Base-by-base conservation (phyloP, 2,888 invertebrate species). In the Nemoura dubitans region DNA sequence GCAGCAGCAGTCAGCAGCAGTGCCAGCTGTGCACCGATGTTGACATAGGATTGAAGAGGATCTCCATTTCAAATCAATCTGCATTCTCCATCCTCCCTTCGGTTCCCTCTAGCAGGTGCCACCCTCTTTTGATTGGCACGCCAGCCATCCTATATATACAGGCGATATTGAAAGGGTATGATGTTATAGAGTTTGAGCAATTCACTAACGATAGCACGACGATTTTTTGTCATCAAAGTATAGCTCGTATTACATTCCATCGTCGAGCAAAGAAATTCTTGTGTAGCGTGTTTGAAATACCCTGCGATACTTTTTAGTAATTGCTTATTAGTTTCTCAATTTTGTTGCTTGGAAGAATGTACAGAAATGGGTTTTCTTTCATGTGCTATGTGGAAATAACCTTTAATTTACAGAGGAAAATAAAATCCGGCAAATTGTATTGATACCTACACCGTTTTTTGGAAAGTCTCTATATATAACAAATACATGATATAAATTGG, bases 1-100 rank as follows among this genome's bases (percentile, higher is more conserved):
- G 59, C 59, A 36, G 36, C 36, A 10, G 36, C 59, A 59, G 59
- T 10, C 10, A 59, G 59, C 36, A 36, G 36, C 36, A 10, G 59
- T 14, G 2, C 16, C 59, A 59, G 59, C 59, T 59, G 59, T 14
- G 10, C 1, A 2, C 59, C 21, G 14, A 59, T 59, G 59, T 59
- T 59, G 59, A 59, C 59, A 59, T 21, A 59, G 59, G 59, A 59
- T 59, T 59, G 59, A 78, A 26, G 78, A 26, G 5, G 26, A 78
- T 78, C 78, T 78, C 78, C 78, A 78, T 78, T 78, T 78, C 78
- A 78, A 78, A 78, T 78, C 78, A 78, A 2, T 78, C 28, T 28
- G 78, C 26, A 78, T 5, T 78, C 78, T 78, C 27, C 26, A 78
- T 14, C 26, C 28, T 78, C 28, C 27, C 5, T 76, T 36, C 36